Percentiles rank a stretch among this genome's conserved stretches.
Evolutionary conservation across 2,888 invertebrate species (phyloP).

Genomic region (Lepidocyrtoides sp.): DNA sequence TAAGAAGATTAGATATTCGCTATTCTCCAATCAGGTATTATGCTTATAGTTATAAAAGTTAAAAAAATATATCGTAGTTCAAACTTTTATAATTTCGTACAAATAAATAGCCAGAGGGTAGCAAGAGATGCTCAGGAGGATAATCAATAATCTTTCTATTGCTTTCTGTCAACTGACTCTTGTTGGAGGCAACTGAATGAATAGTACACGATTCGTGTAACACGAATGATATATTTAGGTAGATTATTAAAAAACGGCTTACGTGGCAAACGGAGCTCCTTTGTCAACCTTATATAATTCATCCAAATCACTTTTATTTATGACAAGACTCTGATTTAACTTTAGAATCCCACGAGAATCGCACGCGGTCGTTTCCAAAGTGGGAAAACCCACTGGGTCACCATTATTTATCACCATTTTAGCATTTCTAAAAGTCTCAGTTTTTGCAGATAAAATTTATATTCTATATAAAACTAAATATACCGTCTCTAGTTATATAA

Average conservation of each 20-base stretch:
- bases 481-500: background rate
- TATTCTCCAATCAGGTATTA: too few relatives aligned
- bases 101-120: background rate
- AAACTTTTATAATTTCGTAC: too few relatives aligned
- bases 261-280: conserved; percentile 82
- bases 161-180: background rate
- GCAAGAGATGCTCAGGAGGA: background rate
- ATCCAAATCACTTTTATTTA: conserved; percentile 77
- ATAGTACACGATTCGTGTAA: background rate
- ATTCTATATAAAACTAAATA: too few relatives aligned
- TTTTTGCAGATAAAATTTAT: background rate
- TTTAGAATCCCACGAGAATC: conserved; percentile 81
- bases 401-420: conserved; percentile 79
- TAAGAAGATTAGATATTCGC: too few relatives aligned
- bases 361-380: conserved; percentile 74
- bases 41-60: too few relatives aligned
- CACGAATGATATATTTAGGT: background rate
- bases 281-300: conserved; percentile 79
- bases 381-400: conserved; percentile 69
- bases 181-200: background rate
- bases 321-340: conserved; percentile 77
- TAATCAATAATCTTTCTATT: conserved; percentile 18
- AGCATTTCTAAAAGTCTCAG: conserved; percentile 45
- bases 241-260: conserved; percentile 32
- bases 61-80: too few relatives aligned